Conservation (phyloP, 2,113 vertebrate species). For the Antechinus flavipes region DNA sequence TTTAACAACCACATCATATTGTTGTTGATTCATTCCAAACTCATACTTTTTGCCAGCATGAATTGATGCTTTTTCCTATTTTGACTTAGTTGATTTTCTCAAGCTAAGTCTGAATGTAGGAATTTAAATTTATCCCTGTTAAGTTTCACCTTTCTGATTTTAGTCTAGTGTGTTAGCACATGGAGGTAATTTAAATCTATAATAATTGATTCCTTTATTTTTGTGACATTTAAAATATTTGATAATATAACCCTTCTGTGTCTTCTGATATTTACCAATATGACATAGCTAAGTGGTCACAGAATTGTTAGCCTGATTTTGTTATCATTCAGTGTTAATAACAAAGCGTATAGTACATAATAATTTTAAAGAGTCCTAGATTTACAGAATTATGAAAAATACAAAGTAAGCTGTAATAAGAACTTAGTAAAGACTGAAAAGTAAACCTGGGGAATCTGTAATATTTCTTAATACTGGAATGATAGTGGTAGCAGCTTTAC, state of each 20-base stretch:
- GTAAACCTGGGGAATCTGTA: neutral
- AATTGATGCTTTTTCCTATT: neutral
- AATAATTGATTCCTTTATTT: neutral
- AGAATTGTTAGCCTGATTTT: constrained; percentile 45
- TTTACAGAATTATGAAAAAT: constrained; percentile 30
- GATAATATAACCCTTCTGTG: neutral
- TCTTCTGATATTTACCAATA: neutral
- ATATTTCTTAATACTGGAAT: constrained; percentile 69
- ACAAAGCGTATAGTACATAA: constrained; percentile 1
- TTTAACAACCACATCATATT: neutral
- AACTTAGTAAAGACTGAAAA: constrained; percentile 49
- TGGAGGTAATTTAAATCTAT: neutral
- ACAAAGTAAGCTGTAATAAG: constrained; percentile 58
- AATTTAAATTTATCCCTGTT: neutral
- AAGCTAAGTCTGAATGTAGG: neutral
- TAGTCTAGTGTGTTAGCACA: neutral
- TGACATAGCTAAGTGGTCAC: neutral
- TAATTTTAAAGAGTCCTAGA: constrained; percentile 52
- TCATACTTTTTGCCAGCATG: neutral
- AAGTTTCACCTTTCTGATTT: neutral
- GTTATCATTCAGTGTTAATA: constrained; percentile 28
- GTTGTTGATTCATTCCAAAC: neutral
- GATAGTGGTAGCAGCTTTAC: constrained; percentile 60
- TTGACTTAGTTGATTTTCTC: neutral
- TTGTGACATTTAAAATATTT: neutral